A percentile compares a stretch with the other conserved stretches of the same genome.
Conservation (phyloP, 1,140 invertebrate genomes). For the Dendroctonus ponderosae region DNA sequence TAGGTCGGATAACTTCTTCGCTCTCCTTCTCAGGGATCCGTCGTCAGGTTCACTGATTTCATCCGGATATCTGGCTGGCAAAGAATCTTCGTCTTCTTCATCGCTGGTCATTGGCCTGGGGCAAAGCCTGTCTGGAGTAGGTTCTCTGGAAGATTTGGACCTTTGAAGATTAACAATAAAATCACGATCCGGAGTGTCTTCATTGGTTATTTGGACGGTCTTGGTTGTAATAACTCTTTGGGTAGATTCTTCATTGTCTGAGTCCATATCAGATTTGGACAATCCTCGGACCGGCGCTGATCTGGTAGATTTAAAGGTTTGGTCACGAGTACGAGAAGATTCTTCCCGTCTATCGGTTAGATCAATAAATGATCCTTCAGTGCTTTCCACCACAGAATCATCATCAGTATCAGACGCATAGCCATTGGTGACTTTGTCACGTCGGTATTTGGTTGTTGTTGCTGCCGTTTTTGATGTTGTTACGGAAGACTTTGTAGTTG, state of each 20-base stretch:
- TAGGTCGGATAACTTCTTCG: conserved; percentile 53
- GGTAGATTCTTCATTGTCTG: conserved; percentile 17
- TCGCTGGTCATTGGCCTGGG: conserved; percentile 59
- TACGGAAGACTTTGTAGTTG: conserved; percentile 18
- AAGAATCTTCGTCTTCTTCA: conserved; percentile 60
- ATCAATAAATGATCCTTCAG: conserved; percentile 41
- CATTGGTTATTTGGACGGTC: conserved; percentile 47
- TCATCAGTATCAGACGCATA: conserved; percentile 35
- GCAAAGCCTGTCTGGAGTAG: conserved; percentile 65
- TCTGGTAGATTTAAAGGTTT: conserved; percentile 53
- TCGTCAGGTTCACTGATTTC: conserved; percentile 70
- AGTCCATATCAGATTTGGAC: conserved; percentile 22
- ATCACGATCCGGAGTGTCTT: conserved; percentile 46
- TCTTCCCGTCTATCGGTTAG: conserved; percentile 44
- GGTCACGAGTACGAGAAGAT: conserved; percentile 56
- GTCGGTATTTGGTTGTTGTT: conserved; percentile 39
- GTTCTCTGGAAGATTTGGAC: conserved; percentile 69
- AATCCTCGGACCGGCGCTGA: conserved; percentile 22
- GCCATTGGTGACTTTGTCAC: conserved; percentile 38
- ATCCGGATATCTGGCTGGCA: conserved; percentile 65
- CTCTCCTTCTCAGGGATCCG: conserved; percentile 51
- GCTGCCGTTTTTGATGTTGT: conserved; percentile 17
- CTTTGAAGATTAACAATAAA: conserved; percentile 64
- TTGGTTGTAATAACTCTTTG: conserved; percentile 47
- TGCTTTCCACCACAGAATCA: conserved; percentile 43